Conservation (phyloP, 2,888 invertebrate genomes). For the Cantharis nigra region DNA sequence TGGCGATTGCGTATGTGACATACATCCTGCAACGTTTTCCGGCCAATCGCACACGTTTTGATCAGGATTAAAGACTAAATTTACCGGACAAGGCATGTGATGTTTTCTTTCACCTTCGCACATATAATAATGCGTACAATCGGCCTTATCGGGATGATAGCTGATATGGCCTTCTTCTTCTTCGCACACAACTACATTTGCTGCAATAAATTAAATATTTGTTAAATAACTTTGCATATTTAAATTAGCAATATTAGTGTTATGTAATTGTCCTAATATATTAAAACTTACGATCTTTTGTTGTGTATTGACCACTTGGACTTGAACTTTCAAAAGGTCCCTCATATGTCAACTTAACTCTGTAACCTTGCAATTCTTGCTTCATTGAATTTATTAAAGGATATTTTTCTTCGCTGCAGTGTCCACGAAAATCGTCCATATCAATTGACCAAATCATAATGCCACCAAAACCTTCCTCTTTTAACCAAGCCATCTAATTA, state of each 20-base stretch:
- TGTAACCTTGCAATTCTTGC: conserved; percentile 82
- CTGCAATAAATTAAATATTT: conserved; percentile 56
- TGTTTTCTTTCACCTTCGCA: conserved; percentile 94
- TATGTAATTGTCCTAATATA: background rate
- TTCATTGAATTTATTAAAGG: conserved; percentile 87
- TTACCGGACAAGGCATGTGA: conserved; percentile 93
- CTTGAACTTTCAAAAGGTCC: conserved; percentile 82
- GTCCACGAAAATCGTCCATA: conserved; percentile 93
- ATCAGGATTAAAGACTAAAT: conserved; percentile 89
- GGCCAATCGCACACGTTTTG: conserved; percentile 97
- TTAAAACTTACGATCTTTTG: conserved; percentile 82
- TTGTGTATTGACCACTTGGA: conserved; percentile 78
- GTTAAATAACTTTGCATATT: background rate
- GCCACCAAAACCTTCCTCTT: conserved; percentile 92
- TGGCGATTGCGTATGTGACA: conserved; percentile 70
- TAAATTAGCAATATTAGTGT: background rate
- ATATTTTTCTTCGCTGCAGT: conserved; percentile 88
- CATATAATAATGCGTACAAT: conserved; percentile 95
- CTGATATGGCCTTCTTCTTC: conserved; percentile 96
- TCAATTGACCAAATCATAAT: conserved; percentile 98
- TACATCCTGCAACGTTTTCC: conserved; percentile 89
- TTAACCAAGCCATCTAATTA: conserved; percentile 86
- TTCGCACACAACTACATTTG: conserved; percentile 85
- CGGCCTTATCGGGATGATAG: conserved; percentile 87
- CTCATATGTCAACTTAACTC: conserved; percentile 80